Evolutionary conservation across 2,888 invertebrate genomes (phyloP).

Genomic region (Chrysopilus asiliformis): DNA sequence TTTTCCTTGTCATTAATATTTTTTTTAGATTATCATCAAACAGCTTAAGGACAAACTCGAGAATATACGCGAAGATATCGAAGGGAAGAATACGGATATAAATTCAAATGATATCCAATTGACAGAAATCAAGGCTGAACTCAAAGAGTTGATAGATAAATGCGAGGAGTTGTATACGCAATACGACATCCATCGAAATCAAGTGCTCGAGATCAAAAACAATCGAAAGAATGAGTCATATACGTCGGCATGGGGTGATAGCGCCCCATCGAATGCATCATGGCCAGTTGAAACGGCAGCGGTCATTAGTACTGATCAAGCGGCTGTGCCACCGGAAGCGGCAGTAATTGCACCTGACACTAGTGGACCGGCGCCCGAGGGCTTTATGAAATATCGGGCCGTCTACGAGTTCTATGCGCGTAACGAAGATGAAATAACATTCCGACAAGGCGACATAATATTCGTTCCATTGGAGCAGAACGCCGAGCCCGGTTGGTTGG

Average conservation of each 20-base stretch:
- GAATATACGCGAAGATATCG: slow-evolving; percentile 64
- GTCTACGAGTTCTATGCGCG: slow-evolving; percentile 89
- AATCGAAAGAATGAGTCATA: slow-evolving; percentile 35
- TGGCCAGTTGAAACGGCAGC: slow-evolving; percentile 21
- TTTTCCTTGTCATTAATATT: too few species aligned
- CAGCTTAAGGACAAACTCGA: slow-evolving; percentile 57
- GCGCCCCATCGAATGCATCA: slow-evolving; percentile 24
- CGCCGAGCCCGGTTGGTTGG: slow-evolving; percentile 95
- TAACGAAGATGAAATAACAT: slow-evolving; percentile 82
- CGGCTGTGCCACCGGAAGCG: slow-evolving; percentile 26
- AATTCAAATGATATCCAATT: slow-evolving; percentile 67
- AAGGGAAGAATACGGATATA: slow-evolving; percentile 64
- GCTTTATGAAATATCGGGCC: slow-evolving; percentile 65
- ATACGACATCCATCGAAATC: slow-evolving; percentile 53
- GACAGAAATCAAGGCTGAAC: slow-evolving; percentile 54
- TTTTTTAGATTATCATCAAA: slow-evolving; percentile 48
- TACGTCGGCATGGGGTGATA: slow-evolving; percentile 43
- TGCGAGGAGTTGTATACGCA: slow-evolving; percentile 51
- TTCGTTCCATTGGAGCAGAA: slow-evolving; percentile 61
- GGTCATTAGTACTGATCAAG: slow-evolving; percentile 8
- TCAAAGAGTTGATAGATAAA: slow-evolving; percentile 51
- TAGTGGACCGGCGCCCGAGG: slow-evolving; percentile 35
- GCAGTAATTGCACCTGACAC: slow-evolving; percentile 14
- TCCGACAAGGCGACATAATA: slow-evolving; percentile 89
- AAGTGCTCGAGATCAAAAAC: slow-evolving; percentile 43